Evolutionary conservation across 2,888 invertebrate genomes (phyloP).

Genomic region (Ellobium chinense): DNA sequence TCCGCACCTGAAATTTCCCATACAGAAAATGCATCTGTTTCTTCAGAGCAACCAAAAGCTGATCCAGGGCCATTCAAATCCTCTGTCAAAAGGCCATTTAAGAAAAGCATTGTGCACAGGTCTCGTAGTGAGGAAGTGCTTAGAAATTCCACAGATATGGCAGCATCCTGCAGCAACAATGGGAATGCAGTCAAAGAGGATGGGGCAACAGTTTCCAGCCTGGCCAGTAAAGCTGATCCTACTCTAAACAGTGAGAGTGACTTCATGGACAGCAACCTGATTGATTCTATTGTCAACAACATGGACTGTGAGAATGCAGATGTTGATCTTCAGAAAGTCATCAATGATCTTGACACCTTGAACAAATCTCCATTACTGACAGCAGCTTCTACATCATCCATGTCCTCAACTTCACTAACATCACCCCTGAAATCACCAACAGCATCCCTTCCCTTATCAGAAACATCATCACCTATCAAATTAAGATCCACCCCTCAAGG

Average conservation of each 20-base stretch:
- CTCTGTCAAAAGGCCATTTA: slow-evolving; percentile 25
- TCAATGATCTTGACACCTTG: slow-evolving; percentile 32
- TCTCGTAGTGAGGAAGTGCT: slow-evolving; percentile 31
- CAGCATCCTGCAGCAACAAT: background rate
- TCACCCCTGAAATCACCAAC: slow-evolving; percentile 30
- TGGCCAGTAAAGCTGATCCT: background rate
- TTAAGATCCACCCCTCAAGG: slow-evolving; percentile 45
- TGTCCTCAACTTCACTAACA: slow-evolving; percentile 35
- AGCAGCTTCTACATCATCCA: slow-evolving; percentile 18
- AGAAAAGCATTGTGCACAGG: slow-evolving; percentile 40
- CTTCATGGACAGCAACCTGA: slow-evolving; percentile 12
- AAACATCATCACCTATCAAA: slow-evolving; percentile 15
- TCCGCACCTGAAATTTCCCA: background rate
- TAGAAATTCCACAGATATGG: background rate
- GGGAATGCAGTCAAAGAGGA: background rate
- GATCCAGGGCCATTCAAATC: background rate
- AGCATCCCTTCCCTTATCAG: slow-evolving; percentile 1
- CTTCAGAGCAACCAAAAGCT: background rate
- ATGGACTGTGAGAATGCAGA: slow-evolving; percentile 25
- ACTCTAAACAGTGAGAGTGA: background rate
- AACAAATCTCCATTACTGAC: slow-evolving; percentile 23
- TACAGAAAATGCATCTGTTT: background rate
- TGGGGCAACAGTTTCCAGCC: background rate
- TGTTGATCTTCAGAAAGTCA: slow-evolving; percentile 35
- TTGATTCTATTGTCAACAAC: slow-evolving; percentile 39